Evolutionary conservation across 2,113 vertebrate species (phyloP), one percentile per base, ranked within the genome.

Genomic region (Trogon surrucura): DNA sequence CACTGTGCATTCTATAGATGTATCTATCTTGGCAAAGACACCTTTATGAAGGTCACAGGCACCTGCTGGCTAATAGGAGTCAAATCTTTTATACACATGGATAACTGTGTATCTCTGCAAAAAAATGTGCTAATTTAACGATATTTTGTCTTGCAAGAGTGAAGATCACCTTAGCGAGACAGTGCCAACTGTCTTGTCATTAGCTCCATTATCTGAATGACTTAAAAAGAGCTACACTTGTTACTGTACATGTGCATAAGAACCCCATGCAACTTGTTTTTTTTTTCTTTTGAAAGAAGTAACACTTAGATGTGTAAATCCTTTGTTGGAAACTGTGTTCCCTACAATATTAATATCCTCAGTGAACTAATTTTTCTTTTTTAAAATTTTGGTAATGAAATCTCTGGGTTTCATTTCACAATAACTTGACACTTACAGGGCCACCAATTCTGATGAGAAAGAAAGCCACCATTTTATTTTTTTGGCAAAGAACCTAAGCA

Each of bases 111-210:
- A 85, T 74, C 66, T 82, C 88, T 95, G 48, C 82, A 91, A 88
- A 91, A 88, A 96, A 87, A n/a, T 50, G 26, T 86, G 92, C 70
- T 88, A 88, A 64, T 86, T 80, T 85, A 85, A 87, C 82, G 12
- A 3, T 6, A 78, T 78, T 89, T 75, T 83, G 73, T 80, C 72
- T 94, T 80, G 6, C 93, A 86, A 89, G 77, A 85, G 70, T 32
- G 82, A 81, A 95, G 87, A 80, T 73, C 80, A 82, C 60, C 74
- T 93, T 58, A 89, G 81, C 6, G 2, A 1, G 8, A 73, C 77
- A 84, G 54, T 16, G 61, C 97, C 95, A 97, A 96, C 92, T 97
- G 96, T 89, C 79, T 48, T 72, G 32, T 84, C 93, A 88, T 88
- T 90, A 93, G 50, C 81, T 84, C 66, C 38, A 34, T 92, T 80